Evolutionary conservation across 2,888 invertebrate species (phyloP), one percentile per base, ranked within the genome.

Genomic region (Heterodera filipjevi): DNA sequence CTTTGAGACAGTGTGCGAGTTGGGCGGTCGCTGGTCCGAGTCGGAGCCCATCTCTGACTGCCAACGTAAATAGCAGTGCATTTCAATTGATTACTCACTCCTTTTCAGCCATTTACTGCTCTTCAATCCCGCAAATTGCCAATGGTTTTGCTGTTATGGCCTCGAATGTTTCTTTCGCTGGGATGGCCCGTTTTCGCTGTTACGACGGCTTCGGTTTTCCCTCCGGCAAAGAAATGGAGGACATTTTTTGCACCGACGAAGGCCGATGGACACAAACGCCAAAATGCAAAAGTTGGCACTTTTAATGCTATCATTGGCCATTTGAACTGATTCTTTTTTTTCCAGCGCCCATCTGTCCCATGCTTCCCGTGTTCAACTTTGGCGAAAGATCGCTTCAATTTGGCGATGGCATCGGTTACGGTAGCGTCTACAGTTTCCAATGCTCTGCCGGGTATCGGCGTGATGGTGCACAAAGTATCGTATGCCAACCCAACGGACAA

Each of bases 131-230:
- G 77, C 97, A 97, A 92, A 97, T 97, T 82, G 95, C 95, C 89
- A 97, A 96, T 90, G 96, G 96, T 72, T 96, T 96, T 90, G 96
- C 96, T 3, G 95, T 95, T 89, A 95, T 95, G 72, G 95, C 96
- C 0, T 94, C 95, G 5, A 96, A 96, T 90, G 96, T 97, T 12
- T 96, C 96, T 0, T 97, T 95, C 89, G 92, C 93, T 81, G 96
- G 96, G 53, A 92, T 95, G 83, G 96, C 96, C 77, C 95, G 95
- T 90, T 97, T 96, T 90, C 95, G 96, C 89, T 97, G 96, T 89
- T 96, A 97, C 90, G 95, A 96, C 77, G 96, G 88, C 16, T 88
- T 88, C 82, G 95, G 95, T 75, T 96, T 97, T 89, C 93, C 95
- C 8, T 94, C 95, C 75, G 94, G 94, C 76, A 84, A 84, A 64